A percentile compares a stretch with the other conserved stretches of the same genome.
Conservation (phyloP, 1,140 invertebrate species). For the Episyrphus balteatus region DNA sequence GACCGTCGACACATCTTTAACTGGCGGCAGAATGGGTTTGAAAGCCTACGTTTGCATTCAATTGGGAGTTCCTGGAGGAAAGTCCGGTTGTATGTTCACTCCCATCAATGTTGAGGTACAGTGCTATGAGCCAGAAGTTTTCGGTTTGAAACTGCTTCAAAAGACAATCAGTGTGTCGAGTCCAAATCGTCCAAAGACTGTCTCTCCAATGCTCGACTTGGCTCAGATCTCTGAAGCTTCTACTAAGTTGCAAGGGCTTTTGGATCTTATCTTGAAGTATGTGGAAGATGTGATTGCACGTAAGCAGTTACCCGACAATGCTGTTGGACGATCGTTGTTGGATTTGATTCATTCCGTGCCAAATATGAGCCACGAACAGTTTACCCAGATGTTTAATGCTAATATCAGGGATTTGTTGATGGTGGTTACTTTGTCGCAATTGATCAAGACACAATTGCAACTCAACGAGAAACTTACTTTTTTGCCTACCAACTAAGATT, state of each 20-base stretch:
- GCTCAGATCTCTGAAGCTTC: slow-evolving; percentile 77
- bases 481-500: slow-evolving; percentile 42
- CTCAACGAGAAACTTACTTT: slow-evolving; percentile 89
- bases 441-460: slow-evolving; percentile 92
- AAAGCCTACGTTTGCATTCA: slow-evolving; percentile 79
- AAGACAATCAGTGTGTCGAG: slow-evolving; percentile 55
- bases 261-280: slow-evolving; percentile 74
- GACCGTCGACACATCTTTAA: slow-evolving; percentile 84
- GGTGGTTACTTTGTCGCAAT: slow-evolving; percentile 88
- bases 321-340: slow-evolving; percentile 72
- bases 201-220: slow-evolving; percentile 75
- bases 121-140: slow-evolving; percentile 82
- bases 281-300: slow-evolving; percentile 78
- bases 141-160: slow-evolving; percentile 64
- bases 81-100: slow-evolving; percentile 93
- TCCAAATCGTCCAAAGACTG: slow-evolving; percentile 43
- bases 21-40: slow-evolving; percentile 69
- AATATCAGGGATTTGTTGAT: slow-evolving; percentile 94
- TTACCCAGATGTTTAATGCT: slow-evolving; percentile 90
- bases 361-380: slow-evolving; percentile 78
- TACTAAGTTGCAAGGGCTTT: slow-evolving; percentile 56
- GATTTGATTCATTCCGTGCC: slow-evolving; percentile 85
- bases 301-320: slow-evolving; percentile 61
- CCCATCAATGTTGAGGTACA: slow-evolving; percentile 75
- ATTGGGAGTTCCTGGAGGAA: slow-evolving; percentile 79